A percentile compares a stretch with the other conserved stretches of the same genome.
Evolutionary conservation across 2,113 vertebrate species (phyloP).

Genomic region (Leptocoma aspasia): DNA sequence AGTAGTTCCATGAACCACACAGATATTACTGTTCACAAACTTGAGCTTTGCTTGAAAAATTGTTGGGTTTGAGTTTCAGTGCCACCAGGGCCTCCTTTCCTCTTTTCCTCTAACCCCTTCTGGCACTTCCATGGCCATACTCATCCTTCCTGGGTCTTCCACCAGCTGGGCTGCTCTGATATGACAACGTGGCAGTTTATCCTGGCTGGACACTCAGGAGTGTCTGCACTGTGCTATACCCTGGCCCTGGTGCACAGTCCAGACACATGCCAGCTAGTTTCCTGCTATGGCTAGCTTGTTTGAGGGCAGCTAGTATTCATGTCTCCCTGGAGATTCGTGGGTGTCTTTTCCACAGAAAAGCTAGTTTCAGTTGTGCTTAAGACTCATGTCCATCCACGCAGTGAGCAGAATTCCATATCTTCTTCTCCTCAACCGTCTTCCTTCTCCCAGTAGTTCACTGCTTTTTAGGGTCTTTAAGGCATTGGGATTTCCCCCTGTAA

Average conservation of each 20-base stretch:
- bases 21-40: background rate
- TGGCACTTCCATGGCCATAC: background rate
- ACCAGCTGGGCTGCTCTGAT: background rate
- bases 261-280: background rate
- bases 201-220: background rate
- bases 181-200: background rate
- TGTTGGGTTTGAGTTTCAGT: background rate
- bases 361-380: background rate
- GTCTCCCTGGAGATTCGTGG: background rate
- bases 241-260: background rate
- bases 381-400: background rate
- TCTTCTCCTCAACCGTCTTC: slow-evolving; percentile 9
- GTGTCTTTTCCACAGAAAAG: background rate
- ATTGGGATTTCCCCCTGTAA: background rate
- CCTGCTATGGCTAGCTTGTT: background rate
- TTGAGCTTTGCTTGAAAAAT: background rate
- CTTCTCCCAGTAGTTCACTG: background rate
- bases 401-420: background rate
- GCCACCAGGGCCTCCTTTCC: background rate
- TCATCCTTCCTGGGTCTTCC: background rate
- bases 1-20: background rate
- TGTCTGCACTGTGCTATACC: background rate
- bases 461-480: background rate
- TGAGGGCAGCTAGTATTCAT: background rate
- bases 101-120: background rate